These are phyloP conservation scores for Diphyllodes magnificus DNA, from an alignment of 2,113 vertebrate genomes.

Conservation along the genomic window DNA sequence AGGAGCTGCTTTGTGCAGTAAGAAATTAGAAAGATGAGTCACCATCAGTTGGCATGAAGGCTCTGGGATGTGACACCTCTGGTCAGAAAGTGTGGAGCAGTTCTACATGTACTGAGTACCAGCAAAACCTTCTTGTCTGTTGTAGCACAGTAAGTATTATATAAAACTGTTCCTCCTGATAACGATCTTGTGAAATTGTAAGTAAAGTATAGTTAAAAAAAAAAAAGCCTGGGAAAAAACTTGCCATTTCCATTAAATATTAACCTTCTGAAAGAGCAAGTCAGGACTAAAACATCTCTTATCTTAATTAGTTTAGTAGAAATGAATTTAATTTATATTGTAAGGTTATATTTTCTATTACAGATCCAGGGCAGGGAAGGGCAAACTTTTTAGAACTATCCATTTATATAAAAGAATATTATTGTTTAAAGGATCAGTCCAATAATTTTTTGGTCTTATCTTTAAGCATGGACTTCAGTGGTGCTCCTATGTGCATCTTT, in stretches of 20 bases:
- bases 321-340: background rate
- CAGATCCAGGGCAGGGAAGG: background rate
- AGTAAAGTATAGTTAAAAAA: background rate
- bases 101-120: background rate
- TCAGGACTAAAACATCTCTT: background rate
- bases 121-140: background rate
- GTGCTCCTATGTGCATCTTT: background rate
- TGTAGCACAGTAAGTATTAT: background rate
- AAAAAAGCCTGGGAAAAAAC: background rate
- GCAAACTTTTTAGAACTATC: background rate
- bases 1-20: background rate
- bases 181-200: background rate
- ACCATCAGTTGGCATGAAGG: background rate
- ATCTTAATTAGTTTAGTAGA: background rate
- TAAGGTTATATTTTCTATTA: background rate
- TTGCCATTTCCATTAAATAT: background rate
- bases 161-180: background rate
- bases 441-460: background rate
- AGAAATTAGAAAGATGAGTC: background rate
- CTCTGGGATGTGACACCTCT: background rate
- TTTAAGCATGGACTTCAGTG: background rate
- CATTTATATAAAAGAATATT: background rate
- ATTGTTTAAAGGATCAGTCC: background rate
- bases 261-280: background rate
- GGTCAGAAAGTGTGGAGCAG: background rate